Percentiles rank a stretch among this genome's conserved stretches.
Evolutionary conservation across 1,140 invertebrate species (phyloP).

Genomic region (Drosophila saltans): DNA sequence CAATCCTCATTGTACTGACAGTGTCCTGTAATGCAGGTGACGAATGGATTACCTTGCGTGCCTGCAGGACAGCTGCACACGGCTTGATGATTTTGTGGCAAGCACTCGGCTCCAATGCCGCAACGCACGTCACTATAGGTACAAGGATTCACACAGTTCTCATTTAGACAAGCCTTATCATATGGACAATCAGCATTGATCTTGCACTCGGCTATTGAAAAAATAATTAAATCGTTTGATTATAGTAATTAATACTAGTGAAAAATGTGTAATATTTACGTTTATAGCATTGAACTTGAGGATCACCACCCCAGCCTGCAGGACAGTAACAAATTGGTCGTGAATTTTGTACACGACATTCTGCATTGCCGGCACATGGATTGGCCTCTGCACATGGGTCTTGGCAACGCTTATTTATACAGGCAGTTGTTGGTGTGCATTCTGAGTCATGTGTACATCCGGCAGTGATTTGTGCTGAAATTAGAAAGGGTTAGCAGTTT

Average conservation of each 20-base stretch:
- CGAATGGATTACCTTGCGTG: constrained; percentile 91
- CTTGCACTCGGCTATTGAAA: constrained; percentile 90
- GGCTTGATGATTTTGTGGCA: constrained; percentile 88
- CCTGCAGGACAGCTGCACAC: constrained; percentile 93
- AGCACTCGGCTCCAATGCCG: constrained; percentile 91
- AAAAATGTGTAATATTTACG: constrained; percentile 85
- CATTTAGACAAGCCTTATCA: constrained; percentile 91
- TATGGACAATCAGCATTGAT: constrained; percentile 92
- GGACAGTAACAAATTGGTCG: constrained; percentile 92
- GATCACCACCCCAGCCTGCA: constrained; percentile 93
- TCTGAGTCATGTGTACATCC: constrained; percentile 89
- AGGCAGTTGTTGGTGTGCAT: constrained; percentile 90
- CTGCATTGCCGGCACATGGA: constrained; percentile 91
- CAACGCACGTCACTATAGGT: constrained; percentile 86
- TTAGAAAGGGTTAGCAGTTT: background rate
- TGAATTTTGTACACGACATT: constrained; percentile 89
- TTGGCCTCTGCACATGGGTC: constrained; percentile 90
- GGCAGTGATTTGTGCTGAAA: constrained; percentile 82
- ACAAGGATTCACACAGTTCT: constrained; percentile 92
- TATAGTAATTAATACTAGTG: background rate
- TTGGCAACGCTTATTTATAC: constrained; percentile 90
- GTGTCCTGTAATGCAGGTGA: constrained; percentile 91
- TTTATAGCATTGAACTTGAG: constrained; percentile 92
- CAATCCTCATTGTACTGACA: constrained; percentile 96
- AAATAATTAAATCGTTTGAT: no score